Base-by-base conservation (phyloP, 2,888 invertebrate genomes). In the Rosalia funebris region DNA sequence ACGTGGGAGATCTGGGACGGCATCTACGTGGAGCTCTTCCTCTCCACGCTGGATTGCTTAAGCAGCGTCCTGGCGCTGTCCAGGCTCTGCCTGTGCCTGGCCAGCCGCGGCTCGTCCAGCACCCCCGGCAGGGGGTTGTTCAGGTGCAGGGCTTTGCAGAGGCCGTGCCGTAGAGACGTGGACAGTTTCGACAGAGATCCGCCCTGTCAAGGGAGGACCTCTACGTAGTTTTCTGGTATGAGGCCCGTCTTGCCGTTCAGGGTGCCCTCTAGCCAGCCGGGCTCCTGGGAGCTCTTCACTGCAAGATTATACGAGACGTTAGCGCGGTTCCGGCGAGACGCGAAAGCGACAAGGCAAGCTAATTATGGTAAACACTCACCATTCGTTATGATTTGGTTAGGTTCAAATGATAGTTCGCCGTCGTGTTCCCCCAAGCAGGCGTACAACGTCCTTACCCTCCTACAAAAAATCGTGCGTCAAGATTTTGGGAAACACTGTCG, bases 221-320 rank as follows among this genome's bases (percentile, higher is more conserved):
- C 96, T 58, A 97, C 96, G 83, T 98, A 98, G 85, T 98, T 98
- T 83, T 95, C 95, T 63, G 97, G 97, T 82, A 98, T 92, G 68
- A 98, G 87, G 47, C 98, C 97, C 46, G 90, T 91, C 83, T 91
- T 91, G 61, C 97, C 97, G 82, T 94, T 91, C 70, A 98, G 85
- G 53, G 93, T 92, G 67, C 98, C 98, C 81, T 97, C 95, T 76
- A 98, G 85, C 98, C 98, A 98, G 71, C 98, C 98, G 14, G 97
- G 97, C 83, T 98, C 98, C 77, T 92, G 90, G 16, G 96, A 96
- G 70, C 89, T 87, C 75, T 91, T 89, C 61, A 95, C 95, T 95
- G 82, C 48, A 85, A 84, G 57, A 62, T 57, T 11, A n/a, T 1
- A 48, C n/a, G n/a, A n/a, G n/a, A n/a, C n/a, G n/a, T n/a, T n/a